Evolutionary conservation across 1,140 invertebrate species (phyloP), one percentile per base, ranked within the genome.

Genomic region (Laodelphax striatellus): DNA sequence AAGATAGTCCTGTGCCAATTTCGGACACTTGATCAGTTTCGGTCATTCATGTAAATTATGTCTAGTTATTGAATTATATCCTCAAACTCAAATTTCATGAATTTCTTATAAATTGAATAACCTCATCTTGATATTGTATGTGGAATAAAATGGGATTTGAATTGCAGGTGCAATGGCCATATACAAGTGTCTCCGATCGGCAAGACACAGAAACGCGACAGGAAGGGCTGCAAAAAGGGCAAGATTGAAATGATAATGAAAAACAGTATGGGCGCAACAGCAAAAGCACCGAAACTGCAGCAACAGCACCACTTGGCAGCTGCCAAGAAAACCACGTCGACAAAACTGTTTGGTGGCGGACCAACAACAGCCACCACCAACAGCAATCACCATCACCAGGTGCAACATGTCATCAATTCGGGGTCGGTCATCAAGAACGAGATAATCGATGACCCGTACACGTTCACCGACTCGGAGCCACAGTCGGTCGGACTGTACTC

Each of bases 131-230:
- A 28, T 28, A 4, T 28, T 28, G 2, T 28, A 28, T 28, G 24
- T 28, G 2, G 24, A n/a, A n/a, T n/a, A n/a, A 6, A 28, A 38
- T 38, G 3, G 34, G 3, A 38, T 38, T 38, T 38, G 8, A 38
- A 54, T 62, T 70, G 28, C 65, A 79, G 77, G 62, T 79, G 76
- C 65, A 79, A 80, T 67, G 79, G 77, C 63, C 78, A 80, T 64
- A 76, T 78, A 74, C 77, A 79, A 67, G 76, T 79, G 53, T 67
- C 66, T 53, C 68, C 64, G 17, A 28, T 73, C 65, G 77, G 77
- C 13, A 77, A 78, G 66, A 66, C 76, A 21, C 72, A 77, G 46
- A 78, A 77, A 9, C 77, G 77, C 58, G 77, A 79, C 62, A 70
- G 76, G 46, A 79, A 78, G 63, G 69, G 67, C 44, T 69, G 68